Conservation (phyloP, 2,113 vertebrate genomes). For the Parotia lawesii region DNA sequence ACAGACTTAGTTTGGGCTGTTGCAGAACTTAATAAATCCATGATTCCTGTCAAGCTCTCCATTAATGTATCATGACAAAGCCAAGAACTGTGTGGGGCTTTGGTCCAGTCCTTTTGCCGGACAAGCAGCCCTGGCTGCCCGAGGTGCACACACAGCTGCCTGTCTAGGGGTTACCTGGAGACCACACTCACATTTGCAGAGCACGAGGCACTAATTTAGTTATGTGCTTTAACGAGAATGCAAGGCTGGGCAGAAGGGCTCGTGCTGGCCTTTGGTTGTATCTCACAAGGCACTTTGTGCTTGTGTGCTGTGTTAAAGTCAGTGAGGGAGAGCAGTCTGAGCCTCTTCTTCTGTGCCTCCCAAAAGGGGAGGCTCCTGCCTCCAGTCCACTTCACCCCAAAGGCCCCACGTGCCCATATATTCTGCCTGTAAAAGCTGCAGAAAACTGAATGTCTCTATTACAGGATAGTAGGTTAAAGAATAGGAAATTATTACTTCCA, state of each 20-base stretch:
- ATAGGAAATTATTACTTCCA: not conserved
- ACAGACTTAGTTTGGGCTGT: not conserved
- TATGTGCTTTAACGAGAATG: not conserved
- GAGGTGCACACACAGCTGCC: fast-evolving
- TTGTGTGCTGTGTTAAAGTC: not conserved
- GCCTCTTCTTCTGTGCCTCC: not conserved
- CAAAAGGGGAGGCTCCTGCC: not conserved
- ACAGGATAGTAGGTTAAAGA: not conserved
- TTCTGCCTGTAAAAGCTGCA: not conserved
- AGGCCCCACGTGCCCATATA: not conserved
- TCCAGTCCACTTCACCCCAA: not conserved
- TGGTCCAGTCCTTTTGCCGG: not conserved
- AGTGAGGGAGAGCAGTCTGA: not conserved
- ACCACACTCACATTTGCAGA: not conserved
- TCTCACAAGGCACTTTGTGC: not conserved
- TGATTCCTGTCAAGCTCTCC: not conserved
- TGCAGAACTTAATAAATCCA: not conserved
- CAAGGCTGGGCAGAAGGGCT: not conserved
- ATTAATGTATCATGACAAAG: not conserved
- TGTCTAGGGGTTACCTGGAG: not conserved
- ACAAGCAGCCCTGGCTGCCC: not conserved
- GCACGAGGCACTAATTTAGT: not conserved
- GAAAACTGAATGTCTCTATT: not conserved
- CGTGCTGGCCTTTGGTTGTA: fast-evolving
- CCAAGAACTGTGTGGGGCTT: not conserved